These are phyloP conservation scores for Cyanistes caeruleus DNA, from an alignment of 2,113 vertebrate species.

Conservation along the genomic window DNA sequence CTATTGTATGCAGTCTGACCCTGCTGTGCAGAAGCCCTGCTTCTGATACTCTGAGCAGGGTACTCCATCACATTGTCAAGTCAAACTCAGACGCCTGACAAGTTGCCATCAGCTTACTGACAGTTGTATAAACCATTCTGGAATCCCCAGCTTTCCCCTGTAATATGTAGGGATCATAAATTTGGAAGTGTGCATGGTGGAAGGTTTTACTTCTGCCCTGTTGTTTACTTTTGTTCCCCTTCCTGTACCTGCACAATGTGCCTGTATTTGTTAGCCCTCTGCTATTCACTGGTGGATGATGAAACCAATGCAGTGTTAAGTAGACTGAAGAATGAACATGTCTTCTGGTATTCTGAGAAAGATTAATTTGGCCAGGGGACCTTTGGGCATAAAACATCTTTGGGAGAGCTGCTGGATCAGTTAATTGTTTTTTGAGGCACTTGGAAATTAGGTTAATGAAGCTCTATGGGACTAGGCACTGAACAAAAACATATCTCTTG, in stretches of 20 bases:
- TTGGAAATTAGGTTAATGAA: conserved; percentile 22
- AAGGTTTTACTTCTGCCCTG: background rate
- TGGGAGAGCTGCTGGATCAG: background rate
- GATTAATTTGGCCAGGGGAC: background rate
- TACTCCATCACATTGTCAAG: background rate
- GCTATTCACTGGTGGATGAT: background rate
- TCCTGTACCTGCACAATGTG: background rate
- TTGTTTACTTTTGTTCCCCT: background rate
- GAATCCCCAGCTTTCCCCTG: background rate
- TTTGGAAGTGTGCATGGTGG: background rate
- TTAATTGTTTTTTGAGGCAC: background rate
- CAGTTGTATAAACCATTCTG: background rate
- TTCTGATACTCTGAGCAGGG: background rate
- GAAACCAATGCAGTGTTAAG: background rate
- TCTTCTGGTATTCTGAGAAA: background rate
- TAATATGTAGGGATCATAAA: background rate
- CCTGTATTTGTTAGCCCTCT: background rate
- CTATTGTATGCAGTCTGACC: rapidly evolving
- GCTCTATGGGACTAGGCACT: background rate
- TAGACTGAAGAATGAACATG: background rate
- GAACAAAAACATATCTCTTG: background rate
- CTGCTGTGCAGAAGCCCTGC: background rate
- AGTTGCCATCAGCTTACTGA: background rate
- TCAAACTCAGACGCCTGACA: background rate
- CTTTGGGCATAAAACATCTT: background rate